phyloP scores from a whole-genome alignment of 2,888 invertebrate species.

The Cerastis leucographa region DNA sequence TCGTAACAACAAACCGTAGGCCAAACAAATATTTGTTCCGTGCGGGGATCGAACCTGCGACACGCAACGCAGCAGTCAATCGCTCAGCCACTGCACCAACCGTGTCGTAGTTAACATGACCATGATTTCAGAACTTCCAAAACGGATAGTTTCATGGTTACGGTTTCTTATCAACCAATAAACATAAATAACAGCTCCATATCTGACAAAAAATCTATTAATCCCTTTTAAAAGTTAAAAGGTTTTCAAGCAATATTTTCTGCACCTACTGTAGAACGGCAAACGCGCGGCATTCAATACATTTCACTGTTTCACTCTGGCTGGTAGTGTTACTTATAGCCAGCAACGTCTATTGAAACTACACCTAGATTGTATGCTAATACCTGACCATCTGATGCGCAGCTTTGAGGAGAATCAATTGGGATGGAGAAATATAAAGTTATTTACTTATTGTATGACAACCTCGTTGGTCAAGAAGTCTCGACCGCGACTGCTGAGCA shows the following conservation, averaged over 20 bases:
- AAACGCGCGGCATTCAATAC: constrained; percentile 63
- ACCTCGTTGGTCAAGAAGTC: too few relatives aligned
- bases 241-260: background rate
- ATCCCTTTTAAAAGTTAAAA: background rate
- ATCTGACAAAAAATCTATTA: background rate
- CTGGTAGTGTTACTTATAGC: constrained; percentile 58
- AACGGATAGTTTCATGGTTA: background rate
- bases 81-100: too few relatives aligned
- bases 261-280: constrained; percentile 50
- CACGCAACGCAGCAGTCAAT: too few relatives aligned
- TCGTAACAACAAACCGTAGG: too few relatives aligned
- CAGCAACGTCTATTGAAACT: constrained; percentile 57
- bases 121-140: background rate
- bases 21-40: too few relatives aligned
- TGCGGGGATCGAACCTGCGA: too few relatives aligned
- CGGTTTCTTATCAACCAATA: background rate
- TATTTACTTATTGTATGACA: background rate
- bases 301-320: constrained; percentile 67
- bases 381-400: constrained; percentile 50
- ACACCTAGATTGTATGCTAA: constrained; percentile 64
- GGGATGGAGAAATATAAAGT: background rate
- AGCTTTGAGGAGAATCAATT: constrained; percentile 3
- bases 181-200: background rate
- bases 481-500: too few relatives aligned
- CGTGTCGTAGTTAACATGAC: background rate